phyloP scores from a whole-genome alignment of 2,888 invertebrate genomes.

The Cheilosia vulpina region DNA sequence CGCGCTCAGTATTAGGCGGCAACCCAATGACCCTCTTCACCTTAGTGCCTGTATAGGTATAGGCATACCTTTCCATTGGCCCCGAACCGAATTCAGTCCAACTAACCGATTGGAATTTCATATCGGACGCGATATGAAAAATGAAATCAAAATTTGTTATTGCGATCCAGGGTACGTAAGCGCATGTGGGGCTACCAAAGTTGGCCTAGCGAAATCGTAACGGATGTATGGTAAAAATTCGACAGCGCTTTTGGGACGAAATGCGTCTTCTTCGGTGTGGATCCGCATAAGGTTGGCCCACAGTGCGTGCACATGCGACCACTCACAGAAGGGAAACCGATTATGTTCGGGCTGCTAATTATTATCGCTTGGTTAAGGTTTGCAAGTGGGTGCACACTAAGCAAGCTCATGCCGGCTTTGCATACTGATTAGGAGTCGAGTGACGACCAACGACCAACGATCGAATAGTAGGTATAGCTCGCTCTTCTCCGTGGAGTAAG shows the following conservation, averaged over 20 bases:
- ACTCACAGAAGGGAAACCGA: constrained; percentile 56
- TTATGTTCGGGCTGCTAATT: constrained; percentile 56
- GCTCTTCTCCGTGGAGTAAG: constrained; percentile 28
- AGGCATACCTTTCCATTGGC: constrained; percentile 16
- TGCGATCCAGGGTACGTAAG: constrained; percentile 25
- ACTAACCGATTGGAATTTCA: constrained; percentile 66
- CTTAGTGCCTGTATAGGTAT: constrained; percentile 26
- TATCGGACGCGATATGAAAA: constrained; percentile 49
- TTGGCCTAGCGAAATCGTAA: constrained; percentile 69
- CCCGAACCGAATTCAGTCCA: constrained; percentile 63
- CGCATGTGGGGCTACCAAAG: constrained; percentile 37
- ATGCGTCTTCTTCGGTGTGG: constrained; percentile 15
- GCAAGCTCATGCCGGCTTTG: constrained; percentile 23
- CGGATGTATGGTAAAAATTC: constrained; percentile 64
- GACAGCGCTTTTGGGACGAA: constrained; percentile 56
- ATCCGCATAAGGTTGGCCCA: constrained; percentile 53
- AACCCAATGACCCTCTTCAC: constrained; percentile 70
- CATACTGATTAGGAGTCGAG: constrained; percentile 58
- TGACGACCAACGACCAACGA: background rate
- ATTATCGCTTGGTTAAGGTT: constrained; percentile 52
- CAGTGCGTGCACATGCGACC: constrained; percentile 53
- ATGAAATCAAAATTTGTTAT: constrained; percentile 61
- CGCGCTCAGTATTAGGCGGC: constrained; percentile 14
- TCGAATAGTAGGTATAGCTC: background rate
- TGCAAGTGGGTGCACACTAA: constrained; percentile 60